Evolutionary conservation across 2,888 invertebrate species (phyloP), one percentile per base, ranked within the genome.

Genomic region (Melinaea menophilus): DNA sequence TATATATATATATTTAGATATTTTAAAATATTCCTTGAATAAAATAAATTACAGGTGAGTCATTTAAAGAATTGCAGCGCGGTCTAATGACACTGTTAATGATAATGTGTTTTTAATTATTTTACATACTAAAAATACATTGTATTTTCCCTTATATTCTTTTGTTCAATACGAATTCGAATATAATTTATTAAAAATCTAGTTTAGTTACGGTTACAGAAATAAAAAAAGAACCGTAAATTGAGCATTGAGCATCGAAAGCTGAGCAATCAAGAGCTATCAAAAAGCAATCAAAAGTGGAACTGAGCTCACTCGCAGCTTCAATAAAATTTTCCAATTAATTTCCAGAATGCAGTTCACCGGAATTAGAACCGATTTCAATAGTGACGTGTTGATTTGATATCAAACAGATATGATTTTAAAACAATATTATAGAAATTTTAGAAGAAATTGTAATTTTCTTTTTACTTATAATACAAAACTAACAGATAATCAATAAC

Each of bases 221-320:
- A 31, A 51, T 31, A 51, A 9, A 5, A 51, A 31, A 51, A 51
- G 5, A 22, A 7, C 31, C 7, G 31, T 31, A 51, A 51, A 51
- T 51, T 5, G 51, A 51, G 51, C 51, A 31, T 51, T 3, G 51
- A 51, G 22, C 5, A 31, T 22, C 22, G 51, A 51, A 22, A 51
- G 51, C 31, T 51, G 51, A 59, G 58, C 63, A 63, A 67, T 67
- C 64, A 47, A 63, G 63, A 64, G 61, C 67, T 66, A 69, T 69
- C 66, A 59, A 61, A 65, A 58, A 69, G 57, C 64, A 69, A 69
- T 67, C 70, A 70, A 69, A 64, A 63, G 64, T 61, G 45, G 59
- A 59, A 59, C 9, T 2, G 56, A 63, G 55, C 56, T 45, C 59
- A 62, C 67, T 69, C 67, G 56, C 65, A 13, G 56, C 51, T 60